These are phyloP conservation scores for Mnemiopsis leidyi DNA, from an alignment of 37 sponge, comb jelly and placozoan species.

Conservation along the genomic window DNA sequence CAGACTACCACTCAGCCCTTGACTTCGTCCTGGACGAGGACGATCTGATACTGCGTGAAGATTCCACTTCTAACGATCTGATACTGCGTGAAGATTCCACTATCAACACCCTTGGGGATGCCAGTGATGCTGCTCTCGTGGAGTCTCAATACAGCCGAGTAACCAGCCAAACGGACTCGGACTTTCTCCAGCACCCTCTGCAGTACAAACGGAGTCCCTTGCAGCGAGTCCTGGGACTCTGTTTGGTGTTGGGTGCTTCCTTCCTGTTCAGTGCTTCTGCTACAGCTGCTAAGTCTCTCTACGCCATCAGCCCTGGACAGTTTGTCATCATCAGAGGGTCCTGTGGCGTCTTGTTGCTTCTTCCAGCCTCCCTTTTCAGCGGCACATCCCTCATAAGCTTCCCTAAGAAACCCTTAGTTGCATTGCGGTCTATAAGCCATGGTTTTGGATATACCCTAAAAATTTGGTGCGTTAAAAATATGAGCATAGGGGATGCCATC, in stretches of 20 bases:
- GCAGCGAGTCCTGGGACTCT: neutral
- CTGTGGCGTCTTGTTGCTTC: neutral
- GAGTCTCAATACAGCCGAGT: neutral
- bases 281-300: slow-evolving; percentile 5
- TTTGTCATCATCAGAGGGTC: neutral
- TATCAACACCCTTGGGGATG: neutral
- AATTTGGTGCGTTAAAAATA: slow-evolving; percentile 45
- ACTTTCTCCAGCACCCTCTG: neutral
- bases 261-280: neutral
- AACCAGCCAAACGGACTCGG: neutral
- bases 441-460: neutral
- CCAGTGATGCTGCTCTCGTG: neutral
- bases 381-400: neutral
- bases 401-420: slow-evolving; percentile 24
- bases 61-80: neutral
- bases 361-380: neutral
- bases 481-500: slow-evolving; percentile 29
- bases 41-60: too few relatives aligned
- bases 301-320: neutral
- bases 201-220: neutral
- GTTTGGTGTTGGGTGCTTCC: neutral
- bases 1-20: neutral
- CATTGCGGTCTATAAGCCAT: neutral
- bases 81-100: neutral
- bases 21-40: neutral